These are phyloP conservation scores for Notothenia rossii DNA, from an alignment of 2,113 vertebrate genomes.

Conservation along the genomic window DNA sequence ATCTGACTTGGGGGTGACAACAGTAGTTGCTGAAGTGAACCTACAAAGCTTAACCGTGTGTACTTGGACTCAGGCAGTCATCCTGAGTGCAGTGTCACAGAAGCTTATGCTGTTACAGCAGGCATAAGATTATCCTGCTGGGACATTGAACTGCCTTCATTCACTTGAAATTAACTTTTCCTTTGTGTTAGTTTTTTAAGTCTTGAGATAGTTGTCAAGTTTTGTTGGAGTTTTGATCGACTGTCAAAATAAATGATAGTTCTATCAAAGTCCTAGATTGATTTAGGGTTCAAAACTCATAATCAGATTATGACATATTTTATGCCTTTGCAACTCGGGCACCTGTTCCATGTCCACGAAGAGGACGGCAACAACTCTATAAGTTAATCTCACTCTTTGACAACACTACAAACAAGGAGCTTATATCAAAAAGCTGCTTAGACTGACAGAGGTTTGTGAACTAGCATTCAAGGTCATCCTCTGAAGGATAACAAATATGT, in stretches of 20 bases:
- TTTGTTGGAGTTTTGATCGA: background rate
- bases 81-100: slow-evolving; percentile 30
- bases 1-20: slow-evolving; percentile 37
- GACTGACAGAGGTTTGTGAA: slow-evolving; percentile 66
- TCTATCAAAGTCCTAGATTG: background rate
- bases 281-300: background rate
- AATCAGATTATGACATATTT: background rate
- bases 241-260: background rate
- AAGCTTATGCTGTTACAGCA: slow-evolving; percentile 17
- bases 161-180: background rate
- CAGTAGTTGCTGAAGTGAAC: slow-evolving; percentile 40
- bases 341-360: slow-evolving; percentile 7
- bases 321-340: background rate
- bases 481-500: slow-evolving; percentile 38
- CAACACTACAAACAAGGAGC: slow-evolving; percentile 71
- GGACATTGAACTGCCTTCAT: background rate
- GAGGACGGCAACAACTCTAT: slow-evolving; percentile 52
- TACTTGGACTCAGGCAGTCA: slow-evolving; percentile 33
- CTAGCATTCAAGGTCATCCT: slow-evolving; percentile 64
- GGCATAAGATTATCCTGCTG: background rate
- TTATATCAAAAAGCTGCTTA: slow-evolving; percentile 78
- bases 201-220: background rate
- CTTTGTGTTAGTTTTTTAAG: background rate
- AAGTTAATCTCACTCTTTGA: slow-evolving; percentile 79
- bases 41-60: slow-evolving; percentile 34